These are phyloP conservation scores for Cecidostiba fungosa DNA, from an alignment of 2,888 invertebrate genomes.

Conservation along the genomic window DNA sequence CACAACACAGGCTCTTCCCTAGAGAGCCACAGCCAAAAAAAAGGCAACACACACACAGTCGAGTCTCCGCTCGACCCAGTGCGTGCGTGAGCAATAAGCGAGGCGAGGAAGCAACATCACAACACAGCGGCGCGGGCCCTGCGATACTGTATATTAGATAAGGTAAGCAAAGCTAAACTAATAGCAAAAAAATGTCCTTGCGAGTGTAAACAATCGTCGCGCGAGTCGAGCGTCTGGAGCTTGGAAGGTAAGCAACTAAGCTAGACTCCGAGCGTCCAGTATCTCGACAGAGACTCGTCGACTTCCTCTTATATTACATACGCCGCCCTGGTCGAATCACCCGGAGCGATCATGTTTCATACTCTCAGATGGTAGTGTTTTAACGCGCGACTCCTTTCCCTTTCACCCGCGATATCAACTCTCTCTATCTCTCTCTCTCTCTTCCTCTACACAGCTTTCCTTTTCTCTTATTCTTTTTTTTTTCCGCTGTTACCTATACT, in stretches of 20 bases:
- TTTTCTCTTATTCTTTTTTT: too few species aligned
- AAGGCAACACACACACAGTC: background rate
- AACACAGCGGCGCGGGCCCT: constrained; percentile 3
- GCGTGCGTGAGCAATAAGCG: background rate
- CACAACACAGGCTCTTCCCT: background rate
- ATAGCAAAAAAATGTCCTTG: constrained; percentile 58
- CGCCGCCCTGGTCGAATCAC: background rate
- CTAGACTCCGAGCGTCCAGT: constrained; percentile 27
- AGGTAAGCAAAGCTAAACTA: constrained; percentile 37
- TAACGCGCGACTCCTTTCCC: background rate
- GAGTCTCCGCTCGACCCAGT: background rate
- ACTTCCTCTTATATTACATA: background rate
- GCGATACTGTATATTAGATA: background rate
- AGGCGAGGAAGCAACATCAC: background rate
- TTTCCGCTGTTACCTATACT: too few species aligned
- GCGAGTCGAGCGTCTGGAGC: background rate
- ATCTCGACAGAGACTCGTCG: background rate
- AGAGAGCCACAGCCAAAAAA: constrained; percentile 18
- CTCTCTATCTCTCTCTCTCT: constrained; percentile 14
- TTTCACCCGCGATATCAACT: background rate
- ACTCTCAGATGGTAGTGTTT: constrained; percentile 56
- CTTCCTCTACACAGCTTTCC: background rate
- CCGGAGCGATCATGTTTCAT: constrained; percentile 55
- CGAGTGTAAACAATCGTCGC: constrained; percentile 48
- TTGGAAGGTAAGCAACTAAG: background rate